Evolutionary conservation across 2,888 invertebrate genomes (phyloP), one percentile per base, ranked within the genome.

Genomic region (Ennomos erosarius): DNA sequence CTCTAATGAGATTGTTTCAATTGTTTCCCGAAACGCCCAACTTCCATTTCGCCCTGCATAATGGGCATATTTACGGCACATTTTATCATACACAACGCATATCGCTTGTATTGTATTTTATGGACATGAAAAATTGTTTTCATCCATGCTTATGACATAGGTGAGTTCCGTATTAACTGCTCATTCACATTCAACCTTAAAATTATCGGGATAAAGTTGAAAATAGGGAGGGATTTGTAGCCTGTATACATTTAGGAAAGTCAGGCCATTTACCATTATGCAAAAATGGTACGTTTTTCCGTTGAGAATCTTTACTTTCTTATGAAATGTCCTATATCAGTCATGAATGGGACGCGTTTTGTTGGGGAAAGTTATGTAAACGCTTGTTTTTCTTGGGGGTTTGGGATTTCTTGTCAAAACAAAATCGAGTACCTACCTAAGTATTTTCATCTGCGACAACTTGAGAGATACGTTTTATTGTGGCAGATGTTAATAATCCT

Each of bases 251-350:
- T 26, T 51, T 12, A 36, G 26, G 26, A 37, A 39, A 49, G 58
- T 48, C 42, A 13, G 48, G 62, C 58, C 58, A 59, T 63, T 53
- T 59, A 54, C 61, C 59, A 62, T 65, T 67, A 67, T 67, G 61
- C 55, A 65, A 67, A 63, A 62, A 43, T 33, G 48, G 58, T 49
- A 44, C 53, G 59, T 42, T 51, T 65, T 65, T 52, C 26, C 58
- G 43, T 39, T 9, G 40, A 45, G 62, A 62, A 55, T 62, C 58
- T 64, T 65, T 62, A 59, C 62, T 62, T 55, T 62, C 55, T 62
- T 60, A 60, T 60, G 54, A 48, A 56, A 53, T 45, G 44, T 45
- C 39, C 26, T 38, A 48, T 40, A 53, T 54, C 48, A 49, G 39
- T 54, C 44, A 16, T 52, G 42, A 44, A 58, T 46, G 42, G 49